A percentile compares a stretch with the other conserved stretches of the same genome.
These are phyloP conservation scores for Myocastor coypus DNA, from an alignment of 2,113 vertebrate species.

Conservation along the genomic window DNA sequence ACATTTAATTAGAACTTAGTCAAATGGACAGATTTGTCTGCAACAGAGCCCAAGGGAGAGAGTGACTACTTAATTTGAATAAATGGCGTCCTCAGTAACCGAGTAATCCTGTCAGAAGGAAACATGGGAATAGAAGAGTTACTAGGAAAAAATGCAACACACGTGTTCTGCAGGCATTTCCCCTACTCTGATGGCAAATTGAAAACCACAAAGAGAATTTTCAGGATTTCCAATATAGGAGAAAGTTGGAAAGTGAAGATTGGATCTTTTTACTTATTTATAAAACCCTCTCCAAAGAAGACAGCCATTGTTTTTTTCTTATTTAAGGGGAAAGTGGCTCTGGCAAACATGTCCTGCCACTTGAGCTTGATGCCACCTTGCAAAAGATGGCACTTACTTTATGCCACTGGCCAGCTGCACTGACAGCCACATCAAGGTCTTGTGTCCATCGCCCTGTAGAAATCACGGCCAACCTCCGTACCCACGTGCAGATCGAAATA, in stretches of 20 bases:
- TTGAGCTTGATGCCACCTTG: background rate
- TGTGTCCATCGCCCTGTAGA: background rate
- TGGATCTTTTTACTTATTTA: background rate
- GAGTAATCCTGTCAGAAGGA: no score
- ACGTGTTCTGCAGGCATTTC: background rate
- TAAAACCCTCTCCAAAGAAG: background rate
- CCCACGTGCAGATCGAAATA: background rate
- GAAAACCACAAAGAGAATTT: slow-evolving; percentile 36
- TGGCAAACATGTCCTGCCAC: no score
- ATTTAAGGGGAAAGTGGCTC: background rate
- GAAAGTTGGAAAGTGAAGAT: background rate
- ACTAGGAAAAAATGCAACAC: background rate
- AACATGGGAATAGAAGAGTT: background rate
- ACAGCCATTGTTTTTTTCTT: background rate
- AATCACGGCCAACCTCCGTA: background rate
- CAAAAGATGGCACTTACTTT: background rate
- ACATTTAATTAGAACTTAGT: background rate
- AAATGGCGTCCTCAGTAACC: background rate
- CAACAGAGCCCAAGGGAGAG: background rate
- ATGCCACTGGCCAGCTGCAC: no score
- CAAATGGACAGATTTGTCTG: background rate
- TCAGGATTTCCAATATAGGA: background rate
- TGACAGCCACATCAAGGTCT: background rate
- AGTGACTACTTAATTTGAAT: background rate
- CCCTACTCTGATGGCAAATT: background rate